Conservation (phyloP, 2,888 invertebrate genomes). For the Spisula solida region DNA sequence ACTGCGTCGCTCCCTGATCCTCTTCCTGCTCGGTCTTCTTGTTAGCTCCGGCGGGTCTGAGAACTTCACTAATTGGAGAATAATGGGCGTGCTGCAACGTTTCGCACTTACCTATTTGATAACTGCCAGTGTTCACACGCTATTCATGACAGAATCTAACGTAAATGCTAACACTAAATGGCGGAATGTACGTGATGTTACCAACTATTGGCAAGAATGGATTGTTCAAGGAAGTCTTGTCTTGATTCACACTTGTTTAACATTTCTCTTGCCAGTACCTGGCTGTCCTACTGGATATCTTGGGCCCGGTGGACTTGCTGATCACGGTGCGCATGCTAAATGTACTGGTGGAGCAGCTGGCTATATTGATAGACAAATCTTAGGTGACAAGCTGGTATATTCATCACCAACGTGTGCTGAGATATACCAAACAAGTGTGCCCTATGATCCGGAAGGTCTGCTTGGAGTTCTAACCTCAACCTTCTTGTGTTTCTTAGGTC, state of each 20-base stretch:
- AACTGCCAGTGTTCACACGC: conserved; percentile 89
- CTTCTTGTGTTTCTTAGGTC: conserved; percentile 88
- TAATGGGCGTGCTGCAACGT: conserved; percentile 97
- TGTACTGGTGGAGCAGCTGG: conserved; percentile 97
- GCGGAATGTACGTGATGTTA: conserved; percentile 84
- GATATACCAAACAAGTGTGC: conserved; percentile 90
- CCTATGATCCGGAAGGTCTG: conserved; percentile 95
- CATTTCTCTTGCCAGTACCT: conserved; percentile 92
- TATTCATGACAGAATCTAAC: conserved; percentile 83
- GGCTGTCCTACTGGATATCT: conserved; percentile 94
- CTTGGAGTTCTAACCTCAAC: conserved; percentile 90
- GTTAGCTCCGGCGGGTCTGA: conserved; percentile 80
- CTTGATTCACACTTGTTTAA: conserved; percentile 91
- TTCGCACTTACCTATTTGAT: conserved; percentile 95
- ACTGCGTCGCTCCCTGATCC: conserved; percentile 84
- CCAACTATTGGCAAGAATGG: conserved; percentile 91
- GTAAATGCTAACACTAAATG: conserved; percentile 71
- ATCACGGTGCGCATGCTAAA: conserved; percentile 73
- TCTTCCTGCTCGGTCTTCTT: conserved; percentile 87
- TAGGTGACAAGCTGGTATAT: conserved; percentile 93
- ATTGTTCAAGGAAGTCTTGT: conserved; percentile 90
- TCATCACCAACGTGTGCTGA: conserved; percentile 90
- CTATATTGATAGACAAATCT: conserved; percentile 93
- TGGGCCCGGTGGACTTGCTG: conserved; percentile 94
- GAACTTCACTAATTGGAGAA: conserved; percentile 89